phyloP scores from a whole-genome alignment of 2,797 vertebrate genomes.

The Gouania willdenowi region DNA sequence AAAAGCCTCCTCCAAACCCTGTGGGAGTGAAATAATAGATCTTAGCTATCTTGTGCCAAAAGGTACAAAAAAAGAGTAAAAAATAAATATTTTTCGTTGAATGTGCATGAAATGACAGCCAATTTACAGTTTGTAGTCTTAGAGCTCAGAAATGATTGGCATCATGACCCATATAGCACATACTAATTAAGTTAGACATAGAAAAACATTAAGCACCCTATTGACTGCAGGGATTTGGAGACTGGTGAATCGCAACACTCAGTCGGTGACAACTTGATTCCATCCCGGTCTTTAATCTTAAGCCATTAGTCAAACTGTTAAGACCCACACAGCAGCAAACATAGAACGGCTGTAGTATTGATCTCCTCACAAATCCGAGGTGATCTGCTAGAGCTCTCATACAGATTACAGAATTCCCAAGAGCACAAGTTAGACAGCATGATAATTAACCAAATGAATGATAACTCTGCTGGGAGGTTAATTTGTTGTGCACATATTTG shows the following conservation, averaged over 20 bases:
- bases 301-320: constrained; percentile 48
- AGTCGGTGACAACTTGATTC: constrained; percentile 44
- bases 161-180: constrained; percentile 20
- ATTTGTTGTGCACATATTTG: constrained; percentile 29
- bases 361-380: constrained; percentile 63
- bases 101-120: constrained; percentile 13
- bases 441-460: constrained; percentile 50
- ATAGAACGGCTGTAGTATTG: constrained; percentile 51
- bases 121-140: constrained; percentile 16
- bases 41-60: background rate
- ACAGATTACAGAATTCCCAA: constrained; percentile 57
- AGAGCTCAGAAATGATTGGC: constrained; percentile 18
- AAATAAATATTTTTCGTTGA: constrained; percentile 7
- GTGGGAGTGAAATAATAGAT: too few species aligned
- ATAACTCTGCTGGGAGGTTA: constrained; percentile 28
- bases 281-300: constrained; percentile 38
- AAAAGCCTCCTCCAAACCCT: too few species aligned
- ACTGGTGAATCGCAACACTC: constrained; percentile 25
- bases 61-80: constrained; percentile 10
- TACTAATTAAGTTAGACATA: constrained; percentile 15
- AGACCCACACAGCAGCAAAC: constrained; percentile 40
- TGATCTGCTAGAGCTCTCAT: constrained; percentile 60
- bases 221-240: constrained; percentile 32
- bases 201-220: constrained; percentile 22
- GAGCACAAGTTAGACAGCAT: constrained; percentile 29